Evolutionary conservation across 2,113 vertebrate genomes (phyloP).

Genomic region (Empidonax alnorum): DNA sequence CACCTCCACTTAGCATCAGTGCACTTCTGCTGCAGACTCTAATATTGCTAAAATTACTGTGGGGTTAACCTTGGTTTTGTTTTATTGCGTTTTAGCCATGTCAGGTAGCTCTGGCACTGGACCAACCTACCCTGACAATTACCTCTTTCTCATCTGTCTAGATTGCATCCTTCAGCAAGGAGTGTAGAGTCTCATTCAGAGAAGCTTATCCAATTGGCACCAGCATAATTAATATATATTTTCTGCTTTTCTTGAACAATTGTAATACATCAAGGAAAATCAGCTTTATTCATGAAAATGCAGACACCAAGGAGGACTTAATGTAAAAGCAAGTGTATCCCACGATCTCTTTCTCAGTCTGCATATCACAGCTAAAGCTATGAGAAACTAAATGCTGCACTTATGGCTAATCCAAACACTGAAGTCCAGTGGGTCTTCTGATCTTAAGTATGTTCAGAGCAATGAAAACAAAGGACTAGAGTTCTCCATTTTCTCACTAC

Average conservation of each 20-base stretch:
- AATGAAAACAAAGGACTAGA: background rate
- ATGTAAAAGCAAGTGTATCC: background rate
- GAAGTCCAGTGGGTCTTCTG: background rate
- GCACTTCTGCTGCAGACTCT: background rate
- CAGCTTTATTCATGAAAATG: background rate
- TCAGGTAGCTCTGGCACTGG: slow-evolving; percentile 15
- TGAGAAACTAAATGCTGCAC: background rate
- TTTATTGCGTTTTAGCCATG: slow-evolving; percentile 6
- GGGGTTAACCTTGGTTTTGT: background rate
- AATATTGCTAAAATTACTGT: background rate
- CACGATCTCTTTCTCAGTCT: background rate
- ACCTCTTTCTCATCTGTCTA: background rate
- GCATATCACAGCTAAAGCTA: background rate
- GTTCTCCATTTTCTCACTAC: background rate
- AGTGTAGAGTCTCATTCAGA: slow-evolving; percentile 6
- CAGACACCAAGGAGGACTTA: background rate
- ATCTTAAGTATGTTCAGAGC: background rate
- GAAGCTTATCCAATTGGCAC: background rate
- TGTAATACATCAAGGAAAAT: background rate
- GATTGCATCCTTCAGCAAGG: background rate
- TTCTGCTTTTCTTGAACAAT: background rate
- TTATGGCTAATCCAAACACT: background rate
- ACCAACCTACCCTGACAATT: background rate
- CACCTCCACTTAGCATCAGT: background rate
- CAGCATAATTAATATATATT: slow-evolving; percentile 15